A percentile compares a stretch with the other conserved stretches of the same genome.
Evolutionary conservation across 1,140 invertebrate species (phyloP).

Genomic region (Cheumatopsyche charites): DNA sequence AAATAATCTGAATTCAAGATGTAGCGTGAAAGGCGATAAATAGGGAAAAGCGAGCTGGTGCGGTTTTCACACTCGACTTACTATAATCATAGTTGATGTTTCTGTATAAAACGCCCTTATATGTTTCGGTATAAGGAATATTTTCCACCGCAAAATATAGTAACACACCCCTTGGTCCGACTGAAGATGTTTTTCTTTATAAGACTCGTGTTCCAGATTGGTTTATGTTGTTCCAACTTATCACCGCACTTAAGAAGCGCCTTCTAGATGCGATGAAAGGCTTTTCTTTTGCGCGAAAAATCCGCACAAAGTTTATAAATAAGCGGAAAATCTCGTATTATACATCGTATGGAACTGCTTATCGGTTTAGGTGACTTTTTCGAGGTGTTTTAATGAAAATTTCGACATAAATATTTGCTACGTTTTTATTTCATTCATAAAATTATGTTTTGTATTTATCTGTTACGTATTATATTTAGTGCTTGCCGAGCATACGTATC

Average conservation of each 20-base stretch:
- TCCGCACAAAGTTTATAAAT: too few relatives aligned
- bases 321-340: too few relatives aligned
- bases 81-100: constrained; percentile 20
- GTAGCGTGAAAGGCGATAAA: background rate
- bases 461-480: too few relatives aligned
- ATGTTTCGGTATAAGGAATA: too few relatives aligned
- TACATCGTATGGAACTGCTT: too few relatives aligned
- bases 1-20: constrained; percentile 17
- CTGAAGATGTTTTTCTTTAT: constrained; percentile 35
- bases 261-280: constrained; percentile 34
- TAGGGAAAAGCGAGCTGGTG: background rate
- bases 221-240: constrained; percentile 45
- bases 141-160: background rate
- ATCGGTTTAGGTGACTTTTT: too few relatives aligned
- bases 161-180: background rate
- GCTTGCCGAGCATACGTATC: too few relatives aligned
- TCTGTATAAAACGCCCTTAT: background rate
- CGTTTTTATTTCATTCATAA: too few relatives aligned
- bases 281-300: constrained; percentile 4
- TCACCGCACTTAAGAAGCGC: constrained; percentile 39
- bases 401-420: too few relatives aligned
- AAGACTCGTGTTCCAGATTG: constrained; percentile 41
- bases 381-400: too few relatives aligned
- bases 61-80: constrained; percentile 8
- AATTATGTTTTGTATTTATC: too few relatives aligned